Conservation (phyloP, 2,888 invertebrate species). For the Hypsopygia costalis region DNA sequence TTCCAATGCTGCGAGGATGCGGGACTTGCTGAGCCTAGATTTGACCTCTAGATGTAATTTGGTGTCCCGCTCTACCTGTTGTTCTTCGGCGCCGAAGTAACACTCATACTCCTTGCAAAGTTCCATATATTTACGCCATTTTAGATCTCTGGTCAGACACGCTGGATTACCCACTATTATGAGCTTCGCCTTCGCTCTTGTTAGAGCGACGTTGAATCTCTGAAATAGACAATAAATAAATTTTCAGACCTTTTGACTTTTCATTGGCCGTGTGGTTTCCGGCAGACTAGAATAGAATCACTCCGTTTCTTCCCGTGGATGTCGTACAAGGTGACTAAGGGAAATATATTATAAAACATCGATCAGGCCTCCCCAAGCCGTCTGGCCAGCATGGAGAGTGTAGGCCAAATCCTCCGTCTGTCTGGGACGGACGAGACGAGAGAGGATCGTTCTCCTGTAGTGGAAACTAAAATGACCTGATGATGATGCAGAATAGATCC, state of each 20-base stretch:
- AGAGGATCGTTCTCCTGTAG: no score
- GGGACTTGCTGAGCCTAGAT: constrained; percentile 36
- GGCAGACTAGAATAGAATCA: no score
- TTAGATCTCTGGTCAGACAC: constrained; percentile 45
- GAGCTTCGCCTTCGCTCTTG: constrained; percentile 85
- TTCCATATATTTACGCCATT: constrained; percentile 62
- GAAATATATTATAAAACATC: no score
- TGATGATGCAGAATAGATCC: no score
- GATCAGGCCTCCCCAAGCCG: no score
- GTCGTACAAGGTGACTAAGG: no score
- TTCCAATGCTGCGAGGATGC: constrained; percentile 20
- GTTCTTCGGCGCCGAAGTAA: constrained; percentile 50
- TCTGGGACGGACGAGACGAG: no score
- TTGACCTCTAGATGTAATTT: constrained; percentile 34
- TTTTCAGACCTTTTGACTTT: not conserved
- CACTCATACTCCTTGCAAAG: constrained; percentile 41
- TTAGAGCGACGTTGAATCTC: constrained; percentile 87
- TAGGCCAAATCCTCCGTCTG: no score
- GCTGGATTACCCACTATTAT: constrained; percentile 77
- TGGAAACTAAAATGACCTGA: no score
- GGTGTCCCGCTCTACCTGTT: constrained; percentile 40
- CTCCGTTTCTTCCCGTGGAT: no score
- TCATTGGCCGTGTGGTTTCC: no score
- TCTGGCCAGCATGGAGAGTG: no score
- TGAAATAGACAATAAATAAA: constrained; percentile 45